These are phyloP conservation scores for Hippasteria phrygiana DNA, from an alignment of 53 echinoderm and acorn worm species.

Conservation along the genomic window DNA sequence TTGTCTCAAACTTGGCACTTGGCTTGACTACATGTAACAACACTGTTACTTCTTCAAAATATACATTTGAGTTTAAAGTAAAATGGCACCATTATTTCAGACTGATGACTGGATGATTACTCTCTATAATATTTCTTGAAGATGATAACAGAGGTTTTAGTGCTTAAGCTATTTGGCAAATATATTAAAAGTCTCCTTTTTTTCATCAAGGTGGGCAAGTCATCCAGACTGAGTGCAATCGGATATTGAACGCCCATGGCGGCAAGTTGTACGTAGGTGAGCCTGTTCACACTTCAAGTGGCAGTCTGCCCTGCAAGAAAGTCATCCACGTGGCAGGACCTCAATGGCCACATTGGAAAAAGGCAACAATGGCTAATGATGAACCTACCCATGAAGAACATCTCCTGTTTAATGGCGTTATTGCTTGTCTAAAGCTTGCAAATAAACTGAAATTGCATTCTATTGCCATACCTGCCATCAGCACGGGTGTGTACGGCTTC, in stretches of 20 bases:
- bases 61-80: too few species aligned
- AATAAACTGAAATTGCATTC: slow-evolving; percentile 12
- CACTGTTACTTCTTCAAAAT: too few species aligned
- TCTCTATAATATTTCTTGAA: too few species aligned
- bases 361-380: not conserved
- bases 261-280: slow-evolving; percentile 35
- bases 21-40: too few species aligned
- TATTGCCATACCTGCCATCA: slow-evolving; percentile 68
- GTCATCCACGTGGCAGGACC: slow-evolving; percentile 73
- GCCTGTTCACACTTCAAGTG: slow-evolving; percentile 44
- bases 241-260: slow-evolving; percentile 19
- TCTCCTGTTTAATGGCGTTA: slow-evolving; percentile 25
- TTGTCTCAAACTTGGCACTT: too few species aligned
- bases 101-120: too few species aligned
- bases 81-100: too few species aligned
- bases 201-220: slow-evolving; percentile 47
- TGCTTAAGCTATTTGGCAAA: too few species aligned
- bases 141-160: too few species aligned
- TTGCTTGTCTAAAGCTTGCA: slow-evolving; percentile 28
- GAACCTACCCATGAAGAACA: slow-evolving; percentile 7
- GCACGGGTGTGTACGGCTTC: slow-evolving; percentile 71
- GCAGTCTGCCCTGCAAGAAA: slow-evolving; percentile 55
- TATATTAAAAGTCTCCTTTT: too few species aligned
- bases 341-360: not conserved
- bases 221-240: slow-evolving; percentile 58